Conservation (phyloP, 1,140 invertebrate genomes). For the Cyclargus thomasi region DNA sequence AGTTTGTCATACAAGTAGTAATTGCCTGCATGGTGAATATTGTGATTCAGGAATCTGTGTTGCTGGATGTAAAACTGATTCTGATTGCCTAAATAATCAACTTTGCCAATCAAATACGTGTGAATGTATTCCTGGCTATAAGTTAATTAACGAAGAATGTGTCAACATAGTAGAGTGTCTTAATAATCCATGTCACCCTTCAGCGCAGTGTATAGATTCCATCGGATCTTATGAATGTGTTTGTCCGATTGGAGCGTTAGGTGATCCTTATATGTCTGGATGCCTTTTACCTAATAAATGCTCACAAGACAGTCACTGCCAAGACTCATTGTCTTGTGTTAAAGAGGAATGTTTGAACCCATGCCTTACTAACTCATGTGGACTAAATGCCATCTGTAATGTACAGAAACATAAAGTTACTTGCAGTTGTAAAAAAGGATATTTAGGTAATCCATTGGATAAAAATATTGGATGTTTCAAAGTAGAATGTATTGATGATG, state of each 20-base stretch:
- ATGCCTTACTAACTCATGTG: constrained; percentile 81
- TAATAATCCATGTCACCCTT: constrained; percentile 85
- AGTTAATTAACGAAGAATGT: constrained; percentile 81
- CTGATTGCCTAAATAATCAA: constrained; percentile 87
- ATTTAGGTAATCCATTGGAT: constrained; percentile 87
- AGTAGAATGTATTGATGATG: constrained; percentile 86
- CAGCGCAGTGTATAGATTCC: constrained; percentile 86
- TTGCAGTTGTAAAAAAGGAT: constrained; percentile 85
- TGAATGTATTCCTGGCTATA: constrained; percentile 83
- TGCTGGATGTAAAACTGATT: constrained; percentile 86
- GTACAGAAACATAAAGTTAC: constrained; percentile 81
- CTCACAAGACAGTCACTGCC: constrained; percentile 80
- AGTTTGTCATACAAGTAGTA: constrained; percentile 91
- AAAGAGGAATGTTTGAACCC: constrained; percentile 85
- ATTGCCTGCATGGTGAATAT: constrained; percentile 91
- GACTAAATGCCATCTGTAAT: constrained; percentile 82
- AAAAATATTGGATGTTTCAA: constrained; percentile 84
- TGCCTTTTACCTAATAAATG: constrained; percentile 85
- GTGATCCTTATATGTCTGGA: constrained; percentile 85
- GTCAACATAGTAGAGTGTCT: constrained; percentile 87
- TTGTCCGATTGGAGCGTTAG: constrained; percentile 85
- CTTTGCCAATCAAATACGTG: constrained; percentile 88
- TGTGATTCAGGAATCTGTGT: constrained; percentile 88
- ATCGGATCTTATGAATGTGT: constrained; percentile 87
- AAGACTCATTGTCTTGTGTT: constrained; percentile 82